These are phyloP conservation scores for Tubulanus polymorphus DNA, from an alignment of 2,888 invertebrate genomes.

Conservation along the genomic window DNA sequence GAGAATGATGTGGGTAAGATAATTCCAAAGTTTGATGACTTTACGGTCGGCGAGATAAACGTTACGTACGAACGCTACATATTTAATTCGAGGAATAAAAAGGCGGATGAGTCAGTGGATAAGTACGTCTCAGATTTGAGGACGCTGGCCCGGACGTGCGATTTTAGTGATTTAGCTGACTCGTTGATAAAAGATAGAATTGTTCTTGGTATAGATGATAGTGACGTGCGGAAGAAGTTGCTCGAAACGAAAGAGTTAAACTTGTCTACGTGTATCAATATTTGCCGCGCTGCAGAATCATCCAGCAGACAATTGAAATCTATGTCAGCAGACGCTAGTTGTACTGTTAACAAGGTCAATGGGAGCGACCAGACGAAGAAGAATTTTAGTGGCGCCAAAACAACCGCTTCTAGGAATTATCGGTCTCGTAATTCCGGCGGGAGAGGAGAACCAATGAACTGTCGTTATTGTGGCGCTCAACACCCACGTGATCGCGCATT, in stretches of 20 bases:
- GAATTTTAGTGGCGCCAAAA: no score
- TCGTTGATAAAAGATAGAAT: neutral
- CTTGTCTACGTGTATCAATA: no score
- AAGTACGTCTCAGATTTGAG: conserved; percentile 9
- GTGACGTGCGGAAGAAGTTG: neutral
- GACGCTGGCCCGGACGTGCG: conserved; percentile 14
- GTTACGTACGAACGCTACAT: conserved; percentile 15
- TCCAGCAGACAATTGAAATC: no score
- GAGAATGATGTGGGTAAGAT: conserved; percentile 3
- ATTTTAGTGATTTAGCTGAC: conserved; percentile 1
- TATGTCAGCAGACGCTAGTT: no score
- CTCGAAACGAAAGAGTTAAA: neutral
- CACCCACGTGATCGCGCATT: no score
- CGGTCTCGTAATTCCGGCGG: no score
- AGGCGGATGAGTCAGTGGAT: conserved; percentile 13
- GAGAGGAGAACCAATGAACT: no score
- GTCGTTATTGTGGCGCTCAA: no score
- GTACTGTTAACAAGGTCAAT: no score
- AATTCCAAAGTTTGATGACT: conserved; percentile 11
- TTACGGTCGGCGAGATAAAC: conserved; percentile 1
- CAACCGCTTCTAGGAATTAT: no score
- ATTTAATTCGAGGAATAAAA: conserved; percentile 13
- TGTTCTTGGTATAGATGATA: neutral
- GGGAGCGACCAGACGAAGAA: no score
- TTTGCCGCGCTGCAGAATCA: no score